Conservation (phyloP, 1,140 invertebrate genomes). For the Melanaphis sacchari region DNA sequence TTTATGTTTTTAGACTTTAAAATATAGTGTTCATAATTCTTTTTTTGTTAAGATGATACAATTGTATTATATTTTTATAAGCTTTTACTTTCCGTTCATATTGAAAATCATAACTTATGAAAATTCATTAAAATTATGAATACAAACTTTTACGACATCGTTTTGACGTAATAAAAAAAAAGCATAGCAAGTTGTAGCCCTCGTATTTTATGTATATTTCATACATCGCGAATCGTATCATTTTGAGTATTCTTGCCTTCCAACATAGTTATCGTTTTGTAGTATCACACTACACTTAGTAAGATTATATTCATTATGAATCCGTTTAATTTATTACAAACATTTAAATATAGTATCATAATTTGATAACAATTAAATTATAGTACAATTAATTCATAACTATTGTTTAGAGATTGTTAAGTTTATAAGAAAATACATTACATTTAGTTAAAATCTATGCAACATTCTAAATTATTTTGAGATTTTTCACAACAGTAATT, state of each 20-base stretch:
- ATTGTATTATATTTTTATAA: too few relatives aligned
- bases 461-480: too few relatives aligned
- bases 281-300: background rate
- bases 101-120: background rate
- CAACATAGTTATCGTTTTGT: background rate
- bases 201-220: background rate
- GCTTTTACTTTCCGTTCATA: too few relatives aligned
- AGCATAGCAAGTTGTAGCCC: background rate
- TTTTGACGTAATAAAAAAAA: background rate
- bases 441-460: background rate
- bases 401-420: background rate
- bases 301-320: background rate
- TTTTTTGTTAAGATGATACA: background rate
- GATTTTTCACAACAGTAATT: too few relatives aligned
- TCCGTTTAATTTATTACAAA: background rate
- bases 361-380: background rate
- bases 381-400: background rate
- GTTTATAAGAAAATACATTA: background rate
- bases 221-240: background rate
- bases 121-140: background rate
- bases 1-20: background rate
- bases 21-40: background rate
- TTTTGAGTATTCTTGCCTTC: background rate
- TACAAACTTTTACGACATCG: background rate
- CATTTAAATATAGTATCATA: conserved; percentile 15